Conservation (phyloP, 2,888 invertebrate genomes). For the Tipula unca region DNA sequence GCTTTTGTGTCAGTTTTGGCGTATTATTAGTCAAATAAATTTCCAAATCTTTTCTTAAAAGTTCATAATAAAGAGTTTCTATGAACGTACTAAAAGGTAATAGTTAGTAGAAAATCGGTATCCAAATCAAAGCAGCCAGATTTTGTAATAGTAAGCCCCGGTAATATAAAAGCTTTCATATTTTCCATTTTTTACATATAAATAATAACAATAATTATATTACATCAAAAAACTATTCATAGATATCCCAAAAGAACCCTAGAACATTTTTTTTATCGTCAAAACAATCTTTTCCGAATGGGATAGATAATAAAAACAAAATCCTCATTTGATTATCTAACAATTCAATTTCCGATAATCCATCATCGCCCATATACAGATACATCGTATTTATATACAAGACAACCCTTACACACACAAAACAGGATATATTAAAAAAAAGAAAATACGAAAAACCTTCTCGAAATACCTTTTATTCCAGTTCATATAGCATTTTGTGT, state of each 20-base stretch:
- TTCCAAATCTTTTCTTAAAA: no score
- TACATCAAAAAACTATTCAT: no score
- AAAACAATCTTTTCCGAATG: background rate
- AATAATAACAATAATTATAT: no score
- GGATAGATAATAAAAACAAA: background rate
- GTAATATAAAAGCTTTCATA: no score
- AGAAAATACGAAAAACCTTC: background rate
- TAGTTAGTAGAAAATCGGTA: no score
- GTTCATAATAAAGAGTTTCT: no score
- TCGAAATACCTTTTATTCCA: conserved; percentile 14
- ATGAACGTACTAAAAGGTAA: no score
- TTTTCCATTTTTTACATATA: no score
- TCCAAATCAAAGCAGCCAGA: no score
- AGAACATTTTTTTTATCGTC: background rate
- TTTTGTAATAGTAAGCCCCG: no score
- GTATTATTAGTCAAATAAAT: no score
- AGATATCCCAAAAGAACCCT: background rate
- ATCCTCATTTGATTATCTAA: background rate
- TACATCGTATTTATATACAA: background rate
- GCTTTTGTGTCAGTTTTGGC: no score
- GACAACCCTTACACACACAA: background rate
- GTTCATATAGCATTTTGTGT: background rate
- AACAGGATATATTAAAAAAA: background rate
- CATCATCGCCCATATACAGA: background rate
- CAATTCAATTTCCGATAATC: conserved; percentile 8